Percentiles rank a stretch among this genome's conserved stretches.
Evolutionary conservation across 53 echinoderm and acorn worm species (phyloP).

Genomic region (Actinopyga echinites): DNA sequence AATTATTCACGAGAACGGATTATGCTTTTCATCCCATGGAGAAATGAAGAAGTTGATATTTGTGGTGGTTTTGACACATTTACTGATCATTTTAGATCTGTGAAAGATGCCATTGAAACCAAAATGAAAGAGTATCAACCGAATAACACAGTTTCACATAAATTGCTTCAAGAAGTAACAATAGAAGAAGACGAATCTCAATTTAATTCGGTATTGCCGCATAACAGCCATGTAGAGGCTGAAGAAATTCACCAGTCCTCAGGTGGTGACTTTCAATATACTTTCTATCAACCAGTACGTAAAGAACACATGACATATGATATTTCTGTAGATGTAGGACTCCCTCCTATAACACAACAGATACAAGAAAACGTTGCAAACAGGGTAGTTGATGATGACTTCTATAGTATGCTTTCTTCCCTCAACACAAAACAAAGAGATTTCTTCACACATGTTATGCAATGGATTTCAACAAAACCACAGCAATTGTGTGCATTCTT

Average conservation of each 20-base stretch:
- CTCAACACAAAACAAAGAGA: slow-evolving; percentile 30
- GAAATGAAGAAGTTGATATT: neutral
- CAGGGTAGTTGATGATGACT: slow-evolving; percentile 9
- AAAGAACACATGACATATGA: neutral
- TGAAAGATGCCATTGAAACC: neutral
- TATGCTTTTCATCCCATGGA: slow-evolving; percentile 7
- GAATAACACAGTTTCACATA: neutral
- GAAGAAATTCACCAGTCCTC: neutral
- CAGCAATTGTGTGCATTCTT: slow-evolving; percentile 42
- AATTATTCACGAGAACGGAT: slow-evolving; percentile 19
- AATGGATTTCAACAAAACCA: slow-evolving; percentile 30
- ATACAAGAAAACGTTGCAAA: neutral
- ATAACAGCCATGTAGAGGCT: neutral
- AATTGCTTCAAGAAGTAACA: neutral
- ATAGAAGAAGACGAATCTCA: neutral
- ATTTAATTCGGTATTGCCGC: neutral
- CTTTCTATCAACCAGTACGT: neutral
- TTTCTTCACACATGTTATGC: slow-evolving; percentile 54
- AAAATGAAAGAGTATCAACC: slow-evolving; percentile 17
- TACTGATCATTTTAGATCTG: neutral
- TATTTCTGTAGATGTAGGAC: slow-evolving; percentile 9
- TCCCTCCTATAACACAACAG: neutral
- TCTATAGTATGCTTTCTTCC: neutral
- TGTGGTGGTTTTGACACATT: neutral
- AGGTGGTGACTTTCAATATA: neutral